phyloP scores from a whole-genome alignment of 2,888 invertebrate genomes.

The Thyatira batis region DNA sequence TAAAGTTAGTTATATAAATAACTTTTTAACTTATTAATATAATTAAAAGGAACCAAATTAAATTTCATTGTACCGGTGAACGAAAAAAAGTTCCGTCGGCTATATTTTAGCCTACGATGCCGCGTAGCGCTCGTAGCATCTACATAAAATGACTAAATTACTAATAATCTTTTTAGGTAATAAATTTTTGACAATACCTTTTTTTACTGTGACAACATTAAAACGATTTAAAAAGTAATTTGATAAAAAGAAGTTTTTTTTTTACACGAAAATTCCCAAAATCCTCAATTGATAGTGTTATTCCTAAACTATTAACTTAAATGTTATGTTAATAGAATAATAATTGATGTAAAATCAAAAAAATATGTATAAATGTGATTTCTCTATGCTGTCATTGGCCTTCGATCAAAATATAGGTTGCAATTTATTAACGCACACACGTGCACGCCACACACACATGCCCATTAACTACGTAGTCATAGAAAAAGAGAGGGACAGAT shows the following conservation, averaged over 20 bases:
- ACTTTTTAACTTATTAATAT: not conserved
- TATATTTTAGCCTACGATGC: constrained; percentile 74
- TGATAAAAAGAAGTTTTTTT: not conserved
- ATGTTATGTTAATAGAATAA: not conserved
- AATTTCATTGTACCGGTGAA: constrained; percentile 15
- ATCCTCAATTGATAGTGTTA: not conserved
- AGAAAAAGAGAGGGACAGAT: constrained; percentile 81
- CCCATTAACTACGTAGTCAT: constrained; percentile 54
- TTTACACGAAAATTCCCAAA: not conserved
- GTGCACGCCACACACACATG: constrained; percentile 53
- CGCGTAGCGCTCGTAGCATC: constrained; percentile 46
- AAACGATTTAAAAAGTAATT: no score
- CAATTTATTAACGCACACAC: constrained; percentile 75
- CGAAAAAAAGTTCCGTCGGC: constrained; percentile 68
- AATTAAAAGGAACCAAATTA: constrained; percentile 10
- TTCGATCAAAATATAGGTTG: constrained; percentile 80
- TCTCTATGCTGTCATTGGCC: constrained; percentile 68
- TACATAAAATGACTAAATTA: constrained; percentile 10
- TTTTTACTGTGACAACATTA: not conserved
- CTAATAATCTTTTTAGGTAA: constrained; percentile 1
- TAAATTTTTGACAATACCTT: not conserved
- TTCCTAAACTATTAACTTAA: not conserved
- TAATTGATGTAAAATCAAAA: constrained; percentile 6
- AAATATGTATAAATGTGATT: constrained; percentile 33
- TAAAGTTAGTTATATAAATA: no score